A percentile compares a stretch with the other conserved stretches of the same genome.
phyloP scores from a whole-genome alignment of 1,140 invertebrate genomes.

The Zaprionus davidi region DNA sequence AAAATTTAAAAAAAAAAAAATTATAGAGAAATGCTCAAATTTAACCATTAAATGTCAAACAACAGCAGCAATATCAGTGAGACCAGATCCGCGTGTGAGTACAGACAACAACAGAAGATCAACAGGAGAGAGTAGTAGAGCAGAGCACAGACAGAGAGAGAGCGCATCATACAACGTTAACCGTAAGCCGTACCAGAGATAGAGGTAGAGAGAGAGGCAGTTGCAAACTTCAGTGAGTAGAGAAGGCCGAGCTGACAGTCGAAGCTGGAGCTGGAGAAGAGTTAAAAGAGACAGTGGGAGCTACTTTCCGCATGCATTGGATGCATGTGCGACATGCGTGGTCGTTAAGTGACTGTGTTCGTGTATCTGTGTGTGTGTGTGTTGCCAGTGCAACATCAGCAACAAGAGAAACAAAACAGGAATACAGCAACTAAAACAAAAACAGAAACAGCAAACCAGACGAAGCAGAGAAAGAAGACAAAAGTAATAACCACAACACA shows the following conservation, averaged over 20 bases:
- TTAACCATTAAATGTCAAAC: slow-evolving; percentile 69
- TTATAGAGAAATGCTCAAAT: slow-evolving; percentile 65
- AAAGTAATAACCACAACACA: slow-evolving; percentile 5
- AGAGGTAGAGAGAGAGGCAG: slow-evolving; percentile 12
- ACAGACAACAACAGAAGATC: slow-evolving; percentile 2
- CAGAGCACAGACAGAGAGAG: slow-evolving; percentile 3
- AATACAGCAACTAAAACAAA: neutral
- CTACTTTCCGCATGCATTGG: slow-evolving; percentile 55
- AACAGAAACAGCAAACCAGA: neutral
- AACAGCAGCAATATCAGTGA: slow-evolving; percentile 29
- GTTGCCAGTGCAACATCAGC: slow-evolving; percentile 20
- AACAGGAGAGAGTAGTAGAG: slow-evolving; percentile 17
- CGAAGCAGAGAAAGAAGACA: slow-evolving; percentile 6
- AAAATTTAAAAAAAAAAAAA: slow-evolving; percentile 44
- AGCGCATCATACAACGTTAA: slow-evolving; percentile 1
- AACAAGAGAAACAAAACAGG: slow-evolving; percentile 3
- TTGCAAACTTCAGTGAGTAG: slow-evolving; percentile 10
- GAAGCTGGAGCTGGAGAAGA: neutral
- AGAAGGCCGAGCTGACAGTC: neutral
- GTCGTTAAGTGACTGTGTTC: slow-evolving; percentile 56
- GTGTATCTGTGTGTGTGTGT: slow-evolving; percentile 40
- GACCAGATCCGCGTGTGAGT: slow-evolving; percentile 18
- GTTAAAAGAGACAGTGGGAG: slow-evolving; percentile 18
- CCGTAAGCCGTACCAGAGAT: neutral
- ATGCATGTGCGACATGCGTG: slow-evolving; percentile 71